A percentile compares a stretch with the other conserved stretches of the same genome.
These are phyloP conservation scores for Dolichopus griseipennis DNA, from an alignment of 2,888 invertebrate species.

Conservation along the genomic window DNA sequence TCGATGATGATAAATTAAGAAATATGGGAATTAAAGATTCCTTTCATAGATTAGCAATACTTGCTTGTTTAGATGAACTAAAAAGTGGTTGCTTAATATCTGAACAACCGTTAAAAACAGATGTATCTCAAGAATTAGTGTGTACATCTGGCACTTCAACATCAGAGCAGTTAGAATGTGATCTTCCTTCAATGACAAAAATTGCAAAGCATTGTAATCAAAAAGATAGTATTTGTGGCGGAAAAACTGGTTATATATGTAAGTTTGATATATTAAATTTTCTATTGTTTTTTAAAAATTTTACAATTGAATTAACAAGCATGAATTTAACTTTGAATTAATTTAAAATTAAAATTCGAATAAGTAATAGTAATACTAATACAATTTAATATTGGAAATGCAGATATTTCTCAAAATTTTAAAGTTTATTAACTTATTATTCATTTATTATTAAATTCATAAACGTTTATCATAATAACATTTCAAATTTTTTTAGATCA, in stretches of 20 bases:
- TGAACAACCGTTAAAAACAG: slow-evolving; percentile 18
- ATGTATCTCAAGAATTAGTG: background rate
- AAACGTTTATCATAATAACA: too few relatives aligned
- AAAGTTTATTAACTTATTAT: too few relatives aligned
- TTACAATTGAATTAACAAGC: too few relatives aligned
- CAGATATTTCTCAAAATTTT: too few relatives aligned
- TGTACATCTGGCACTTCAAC: background rate
- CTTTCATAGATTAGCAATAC: slow-evolving; percentile 60
- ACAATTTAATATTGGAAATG: too few relatives aligned
- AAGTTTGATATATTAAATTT: too few relatives aligned
- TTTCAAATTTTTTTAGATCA: slow-evolving; percentile 14
- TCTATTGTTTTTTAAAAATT: too few relatives aligned
- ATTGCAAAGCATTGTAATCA: background rate
- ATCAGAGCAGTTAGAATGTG: background rate
- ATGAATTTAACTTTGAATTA: too few relatives aligned
- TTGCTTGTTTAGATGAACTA: slow-evolving; percentile 59
- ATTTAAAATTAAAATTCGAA: too few relatives aligned
- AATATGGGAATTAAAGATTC: slow-evolving; percentile 67
- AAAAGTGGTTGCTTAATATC: slow-evolving; percentile 33
- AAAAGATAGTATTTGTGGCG: background rate
- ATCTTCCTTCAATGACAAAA: background rate
- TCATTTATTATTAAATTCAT: too few relatives aligned
- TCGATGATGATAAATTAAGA: slow-evolving; percentile 58
- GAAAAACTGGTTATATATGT: background rate
- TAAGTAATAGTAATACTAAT: too few relatives aligned